phyloP scores from a whole-genome alignment of 2,888 invertebrate species.

The Ornithoptera priamus region DNA sequence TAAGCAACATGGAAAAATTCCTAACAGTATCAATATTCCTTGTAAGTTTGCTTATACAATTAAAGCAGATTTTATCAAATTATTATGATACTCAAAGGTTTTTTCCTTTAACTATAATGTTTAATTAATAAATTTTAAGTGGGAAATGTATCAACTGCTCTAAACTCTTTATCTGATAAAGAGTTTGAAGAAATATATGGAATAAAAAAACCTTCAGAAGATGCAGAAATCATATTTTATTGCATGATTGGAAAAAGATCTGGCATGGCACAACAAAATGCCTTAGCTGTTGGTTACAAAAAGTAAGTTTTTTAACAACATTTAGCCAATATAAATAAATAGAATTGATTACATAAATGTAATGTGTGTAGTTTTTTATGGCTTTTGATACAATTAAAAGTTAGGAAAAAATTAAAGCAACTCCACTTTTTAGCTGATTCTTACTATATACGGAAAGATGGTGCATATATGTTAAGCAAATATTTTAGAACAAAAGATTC shows the following conservation, averaged over 20 bases:
- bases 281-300: conserved; percentile 78
- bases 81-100: background rate
- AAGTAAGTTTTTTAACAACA: conserved; percentile 67
- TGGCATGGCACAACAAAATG: conserved; percentile 80
- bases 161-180: conserved; percentile 67
- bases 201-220: conserved; percentile 78
- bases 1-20: conserved; percentile 84
- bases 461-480: no score
- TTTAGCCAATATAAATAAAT: no score
- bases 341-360: no score
- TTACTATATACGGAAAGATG: no score
- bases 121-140: conserved; percentile 60
- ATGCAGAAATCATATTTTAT: conserved; percentile 83
- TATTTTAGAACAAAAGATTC: no score
- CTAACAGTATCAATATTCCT: conserved; percentile 88
- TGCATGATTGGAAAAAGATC: conserved; percentile 85
- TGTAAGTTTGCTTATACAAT: conserved; percentile 68
- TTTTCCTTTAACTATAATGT: conserved; percentile 13
- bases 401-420: no score
- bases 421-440: no score
- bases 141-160: conserved; percentile 65
- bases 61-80: background rate
- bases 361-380: no score
- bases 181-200: conserved; percentile 80
- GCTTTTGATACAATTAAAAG: no score